Evolutionary conservation across 53 echinoderm and acorn worm species (phyloP), one percentile per base, ranked within the genome.

Genomic region (Apostichopus leukothele): DNA sequence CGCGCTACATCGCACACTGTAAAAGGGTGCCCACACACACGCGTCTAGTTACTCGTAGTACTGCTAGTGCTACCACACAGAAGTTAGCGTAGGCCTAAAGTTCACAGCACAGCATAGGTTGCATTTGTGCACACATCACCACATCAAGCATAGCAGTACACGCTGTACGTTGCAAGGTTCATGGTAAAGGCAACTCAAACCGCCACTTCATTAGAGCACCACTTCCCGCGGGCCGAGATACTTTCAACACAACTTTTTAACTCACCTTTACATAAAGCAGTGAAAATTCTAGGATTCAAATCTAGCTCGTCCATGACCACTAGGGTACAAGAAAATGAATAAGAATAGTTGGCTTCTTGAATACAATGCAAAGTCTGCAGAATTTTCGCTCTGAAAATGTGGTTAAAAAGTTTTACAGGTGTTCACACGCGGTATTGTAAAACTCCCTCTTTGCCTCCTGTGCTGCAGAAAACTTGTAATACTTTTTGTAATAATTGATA

Each of bases 331-430:
- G 51, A 21, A 11, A 87, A 18, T 19, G 53, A 52, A 52, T 53
- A 16, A 53, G 10, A 53, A 21, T 52, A 87, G 20, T 87, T 75
- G 50, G 18, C 27, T 85, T 2, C 27, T 4, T 20, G 4, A 5
- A 14, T 85, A 9, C 60, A 8, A 3, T 1, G 22, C 14, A 85
- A 63, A 68, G 14, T 10, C 22, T 50, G 66, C n/a, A 57, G 21
- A 85, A 20, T 67, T 85, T 85, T 67, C 71, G 27, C 20, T 39
- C 51, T 26, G 16, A 85, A 81, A 85, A 67, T 67, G 22, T 18
- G 85, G 50, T 71, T 63, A 67, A 67, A 54, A 85, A 85, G 67
- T 67, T 85, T 85, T 67, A 85, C 85, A 85, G 85, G 85, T 85
- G 85, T 85, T 67, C 39, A 39, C 85, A 85, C 67, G 85, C 85